Conservation (phyloP, 2,797 vertebrate genomes). For the Carduelis carduelis region DNA sequence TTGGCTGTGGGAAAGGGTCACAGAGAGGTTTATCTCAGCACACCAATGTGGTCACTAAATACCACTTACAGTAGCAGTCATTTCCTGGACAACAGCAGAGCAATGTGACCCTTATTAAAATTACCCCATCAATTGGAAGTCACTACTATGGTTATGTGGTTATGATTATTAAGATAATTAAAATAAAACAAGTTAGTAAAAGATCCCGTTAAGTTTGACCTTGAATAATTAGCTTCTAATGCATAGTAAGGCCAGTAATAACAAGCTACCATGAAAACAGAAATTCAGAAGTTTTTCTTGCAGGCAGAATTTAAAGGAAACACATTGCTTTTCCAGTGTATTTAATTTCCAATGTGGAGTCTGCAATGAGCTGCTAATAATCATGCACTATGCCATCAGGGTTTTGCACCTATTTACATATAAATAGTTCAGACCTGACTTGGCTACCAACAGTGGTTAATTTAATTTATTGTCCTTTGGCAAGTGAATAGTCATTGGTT, state of each 20-base stretch:
- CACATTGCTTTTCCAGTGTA: conserved; percentile 10
- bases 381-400: conserved; percentile 53
- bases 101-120: background rate
- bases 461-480: conserved; percentile 80
- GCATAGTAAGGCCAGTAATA: background rate
- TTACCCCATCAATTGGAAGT: background rate
- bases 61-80: background rate
- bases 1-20: background rate
- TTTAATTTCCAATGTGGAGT: conserved; percentile 49
- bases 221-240: background rate
- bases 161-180: background rate
- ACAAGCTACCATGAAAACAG: background rate
- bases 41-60: accelerated
- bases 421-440: conserved; percentile 75
- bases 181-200: conserved; percentile 7
- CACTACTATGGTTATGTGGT: background rate
- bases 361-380: conserved; percentile 67
- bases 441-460: conserved; percentile 72
- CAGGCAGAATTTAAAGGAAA: background rate
- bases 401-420: conserved; percentile 77
- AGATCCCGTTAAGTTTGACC: background rate
- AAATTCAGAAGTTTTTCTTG: background rate
- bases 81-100: background rate
- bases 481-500: conserved; percentile 76
- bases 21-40: background rate